Evolutionary conservation across 2,888 invertebrate species (phyloP), one percentile per base, ranked within the genome.

Genomic region (Mystacides longicornis): DNA sequence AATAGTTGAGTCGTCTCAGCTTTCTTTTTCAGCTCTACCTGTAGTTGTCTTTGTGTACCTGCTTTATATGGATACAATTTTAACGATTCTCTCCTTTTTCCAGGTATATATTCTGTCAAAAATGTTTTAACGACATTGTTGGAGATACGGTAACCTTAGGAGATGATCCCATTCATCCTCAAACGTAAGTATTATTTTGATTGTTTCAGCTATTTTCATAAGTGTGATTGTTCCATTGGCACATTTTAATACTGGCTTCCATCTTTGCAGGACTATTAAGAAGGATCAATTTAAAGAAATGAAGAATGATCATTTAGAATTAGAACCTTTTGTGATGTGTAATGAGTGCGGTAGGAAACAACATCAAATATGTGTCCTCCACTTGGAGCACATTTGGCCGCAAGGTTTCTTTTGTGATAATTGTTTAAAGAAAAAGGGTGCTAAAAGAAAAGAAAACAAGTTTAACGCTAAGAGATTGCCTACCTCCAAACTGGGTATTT

Each of bases 71-170:
- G 9, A 31, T 31, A 9, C 14, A 31, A 27, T 23, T 9, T 16
- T 23, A 9, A 43, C 9, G 7, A 43, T 5, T 53, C 49, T 22
- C 54, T 50, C 56, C 21, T 49, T n/a, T 46, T 58, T 62, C 2
- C 82, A 94, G 95, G 86, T 98, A 98, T 81, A 96, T 96, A 67
- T 99, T 95, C 83, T 99, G 99, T 86, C 90, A 94, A 81, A 98
- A 98, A 82, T 99, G 99, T 82, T 99, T 98, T 86, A 94, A 94
- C 75, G 97, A 98, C 76, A 94, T 99, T 75, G 93, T 93, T 70
- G 95, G 96, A 62, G 96, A 98, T 74, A 93, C 94, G 62, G 96
- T 99, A 64, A 96, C 95, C 69, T 82, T 99, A 63, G 93, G 95
- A 64, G 99, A 99, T 71, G 98, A 99, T 74, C 95, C 97, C 47